Evolutionary conservation across 2,113 vertebrate species (phyloP), one percentile per base, ranked within the genome.

Genomic region (Nothocercus nigrocapillus): DNA sequence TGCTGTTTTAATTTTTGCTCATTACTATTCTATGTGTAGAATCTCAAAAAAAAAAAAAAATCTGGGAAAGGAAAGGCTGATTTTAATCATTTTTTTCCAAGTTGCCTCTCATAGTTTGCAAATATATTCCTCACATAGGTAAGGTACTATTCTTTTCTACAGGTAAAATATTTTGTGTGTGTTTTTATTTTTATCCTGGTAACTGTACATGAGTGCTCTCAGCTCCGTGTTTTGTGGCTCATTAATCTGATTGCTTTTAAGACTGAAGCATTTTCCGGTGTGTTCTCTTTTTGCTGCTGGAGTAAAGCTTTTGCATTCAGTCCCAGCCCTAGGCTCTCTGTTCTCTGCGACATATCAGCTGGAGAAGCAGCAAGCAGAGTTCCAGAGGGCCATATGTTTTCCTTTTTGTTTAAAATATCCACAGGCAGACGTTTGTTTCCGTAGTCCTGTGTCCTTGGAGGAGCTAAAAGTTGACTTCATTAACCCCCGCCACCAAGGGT

Each of bases 371-470:
- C 51, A 88, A 97, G 28, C 32, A 6, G 62, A 82, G 54, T 83
- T 95, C 36, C 87, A 68, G 82, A 85, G 69, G 69, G 92, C 90
- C 93, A 92, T 96, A 76, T 95, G 90, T 95, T 97, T 95, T 94
- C 76, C 90, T 92, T 94, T 95, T 86, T 84, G 72, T 92, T 93
- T 95, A 92, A 95, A 96, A 81, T 86, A 95, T 90, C 83, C 66
- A 89, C 58, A 78, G 69, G 82, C 73, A 94, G 96, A 96, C 90
- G 36, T 86, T 86, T 40, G 53, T 83, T 96, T 97, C 93, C 73
- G 20, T 93, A 93, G 92, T 64, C 91, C 90, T 88, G 88, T 94
- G 90, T 95, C 76, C 0, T 4, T 90, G 58, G 88, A 95, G 90
- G 84, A 92, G 77, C 73, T 76, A 30, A 24, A 64, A 85, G 56